A percentile compares a stretch with the other conserved stretches of the same genome.
Evolutionary conservation across 2,797 vertebrate genomes (phyloP).

Genomic region (Coracias cyanogaster): DNA sequence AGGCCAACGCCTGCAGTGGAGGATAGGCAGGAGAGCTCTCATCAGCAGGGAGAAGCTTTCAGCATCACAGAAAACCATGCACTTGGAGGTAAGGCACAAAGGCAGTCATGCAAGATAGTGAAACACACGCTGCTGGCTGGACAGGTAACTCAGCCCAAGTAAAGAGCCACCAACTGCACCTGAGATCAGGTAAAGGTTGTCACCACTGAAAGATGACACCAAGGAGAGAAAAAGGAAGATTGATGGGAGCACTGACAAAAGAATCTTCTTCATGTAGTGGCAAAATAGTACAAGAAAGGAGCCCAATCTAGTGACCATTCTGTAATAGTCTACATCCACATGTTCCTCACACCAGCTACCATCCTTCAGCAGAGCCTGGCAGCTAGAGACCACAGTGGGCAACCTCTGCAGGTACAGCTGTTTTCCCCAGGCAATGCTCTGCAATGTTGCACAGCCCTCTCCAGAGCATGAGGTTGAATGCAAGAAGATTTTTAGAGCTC

Average conservation of each 20-base stretch:
- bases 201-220: neutral
- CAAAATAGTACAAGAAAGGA: neutral
- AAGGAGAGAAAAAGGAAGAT: neutral
- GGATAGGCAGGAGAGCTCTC: neutral
- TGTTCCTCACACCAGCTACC: rapidly evolving
- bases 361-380: neutral
- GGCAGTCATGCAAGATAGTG: neutral
- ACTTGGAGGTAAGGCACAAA: neutral
- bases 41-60: neutral
- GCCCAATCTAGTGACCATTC: neutral
- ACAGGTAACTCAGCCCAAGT: neutral
- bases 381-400: neutral
- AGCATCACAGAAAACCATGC: neutral
- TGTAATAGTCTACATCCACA: rapidly evolving
- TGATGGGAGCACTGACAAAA: neutral
- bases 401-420: neutral
- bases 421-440: neutral
- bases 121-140: rapidly evolving
- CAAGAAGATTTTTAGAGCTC: neutral
- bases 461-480: neutral
- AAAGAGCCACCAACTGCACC: neutral
- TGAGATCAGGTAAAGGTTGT: neutral
- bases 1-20: neutral
- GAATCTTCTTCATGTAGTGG: neutral
- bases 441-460: neutral